Percentiles rank a stretch among this genome's conserved stretches.
Evolutionary conservation across 2,888 invertebrate species (phyloP).

Genomic region (Ennomos quercinarius): DNA sequence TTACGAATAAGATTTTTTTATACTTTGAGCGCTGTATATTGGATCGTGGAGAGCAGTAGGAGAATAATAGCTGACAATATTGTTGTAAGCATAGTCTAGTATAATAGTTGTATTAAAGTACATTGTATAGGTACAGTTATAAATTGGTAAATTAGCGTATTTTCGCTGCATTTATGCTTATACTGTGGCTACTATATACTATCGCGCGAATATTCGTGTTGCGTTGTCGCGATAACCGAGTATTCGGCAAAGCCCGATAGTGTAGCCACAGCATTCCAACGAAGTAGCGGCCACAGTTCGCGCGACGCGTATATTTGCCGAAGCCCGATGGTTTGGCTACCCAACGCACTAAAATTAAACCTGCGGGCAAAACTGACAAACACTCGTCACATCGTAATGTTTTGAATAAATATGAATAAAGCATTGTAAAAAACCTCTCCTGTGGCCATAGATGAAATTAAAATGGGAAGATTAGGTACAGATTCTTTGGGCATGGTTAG

Average conservation of each 20-base stretch:
- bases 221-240: too few species aligned
- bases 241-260: too few species aligned
- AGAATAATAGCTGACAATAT: constrained; percentile 82
- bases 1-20: not conserved
- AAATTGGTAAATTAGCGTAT: constrained; percentile 26
- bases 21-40: constrained; percentile 29
- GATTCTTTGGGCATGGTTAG: too few species aligned
- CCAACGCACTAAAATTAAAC: not conserved
- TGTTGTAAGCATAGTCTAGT: constrained; percentile 44
- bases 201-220: too few species aligned
- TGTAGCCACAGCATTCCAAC: too few species aligned
- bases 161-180: not conserved
- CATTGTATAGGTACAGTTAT: constrained; percentile 27
- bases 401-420: too few species aligned
- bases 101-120: constrained; percentile 32
- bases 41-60: constrained; percentile 65
- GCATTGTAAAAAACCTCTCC: too few species aligned
- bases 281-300: too few species aligned
- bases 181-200: not conserved
- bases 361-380: not conserved
- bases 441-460: too few species aligned
- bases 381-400: not conserved
- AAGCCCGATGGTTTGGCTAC: too few species aligned
- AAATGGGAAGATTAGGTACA: too few species aligned
- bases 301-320: too few species aligned